phyloP scores from a whole-genome alignment of 64 coral and sea anemone genomes.

The Stylophora pistillata region DNA sequence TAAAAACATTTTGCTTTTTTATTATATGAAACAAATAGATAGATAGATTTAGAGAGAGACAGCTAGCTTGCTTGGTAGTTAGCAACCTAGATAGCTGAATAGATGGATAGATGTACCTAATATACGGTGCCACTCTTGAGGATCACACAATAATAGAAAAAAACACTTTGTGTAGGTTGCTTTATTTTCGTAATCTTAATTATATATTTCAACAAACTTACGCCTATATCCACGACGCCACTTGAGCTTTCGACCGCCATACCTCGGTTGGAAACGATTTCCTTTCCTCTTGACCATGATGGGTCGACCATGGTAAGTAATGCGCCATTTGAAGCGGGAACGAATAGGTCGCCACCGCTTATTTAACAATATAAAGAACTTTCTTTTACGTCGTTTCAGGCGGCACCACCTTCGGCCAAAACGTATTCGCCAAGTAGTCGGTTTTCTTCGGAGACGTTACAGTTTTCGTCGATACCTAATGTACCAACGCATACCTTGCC shows the following conservation, averaged over 20 bases:
- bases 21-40: too few species aligned
- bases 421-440: slow-evolving; percentile 1
- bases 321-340: background rate
- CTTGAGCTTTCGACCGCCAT: background rate
- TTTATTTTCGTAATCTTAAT: background rate
- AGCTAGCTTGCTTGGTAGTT: too few species aligned
- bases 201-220: slow-evolving; percentile 6
- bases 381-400: background rate
- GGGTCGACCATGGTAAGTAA: background rate
- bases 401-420: background rate
- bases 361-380: background rate
- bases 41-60: too few species aligned
- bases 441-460: background rate
- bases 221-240: slow-evolving; percentile 3
- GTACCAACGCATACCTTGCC: background rate
- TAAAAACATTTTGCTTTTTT: too few species aligned
- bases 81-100: too few species aligned
- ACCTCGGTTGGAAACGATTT: background rate
- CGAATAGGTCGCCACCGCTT: background rate
- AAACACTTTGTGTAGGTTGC: background rate
- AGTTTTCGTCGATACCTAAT: background rate
- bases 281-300: slow-evolving; percentile 11
- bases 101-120: too few species aligned
- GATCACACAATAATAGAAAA: background rate
- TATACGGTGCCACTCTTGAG: background rate